Evolutionary conservation across 2,113 vertebrate genomes (phyloP), one percentile per base, ranked within the genome.

Genomic region (Synchiropus splendidus): DNA sequence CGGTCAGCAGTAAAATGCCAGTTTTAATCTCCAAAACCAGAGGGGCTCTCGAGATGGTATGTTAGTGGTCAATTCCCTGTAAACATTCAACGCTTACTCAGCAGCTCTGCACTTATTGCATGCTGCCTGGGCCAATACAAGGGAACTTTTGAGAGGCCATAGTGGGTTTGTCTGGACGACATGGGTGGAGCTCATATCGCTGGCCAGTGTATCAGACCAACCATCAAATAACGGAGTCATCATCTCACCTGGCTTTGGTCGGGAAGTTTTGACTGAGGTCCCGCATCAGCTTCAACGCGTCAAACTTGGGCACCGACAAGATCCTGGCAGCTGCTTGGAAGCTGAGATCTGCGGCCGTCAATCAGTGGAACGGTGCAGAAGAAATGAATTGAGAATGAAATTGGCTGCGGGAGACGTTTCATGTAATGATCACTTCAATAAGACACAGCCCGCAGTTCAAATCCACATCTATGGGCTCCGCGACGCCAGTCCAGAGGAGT

Each of bases 231-330:
- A 27, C 18, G 27, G 15, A 42, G 5, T 40, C 18, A 41, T 36
- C 27, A 48, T 35, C 35, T 61, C 85, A 97, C 95, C 95, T 94
- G 70, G 94, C 94, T 87, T 89, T 95, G 56, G 87, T 72, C 30
- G 95, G 95, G 57, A 96, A 98, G 76, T 99, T 92, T 75, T 99
- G 95, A 63, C 93, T 89, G 37, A 94, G 82, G 45, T 98, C 93
- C 71, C 81, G 86, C 89, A 97, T 86, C 54, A 93, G 58, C 64
- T 94, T 97, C 65, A 99, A 82, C 51, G 89, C 78, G 64, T 90
- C 91, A 75, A 90, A 90, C 76, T 83, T 86, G 61, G 90, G 87
- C 10, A 80, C 51, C n/a, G 91, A 89, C 70, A 84, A 60, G 79
- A 97, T 89, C 64, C 65, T 88, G 72, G 89, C 75, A 58, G 92